Evolutionary conservation across 2,113 vertebrate genomes (phyloP).

Genomic region (Vidua macroura): DNA sequence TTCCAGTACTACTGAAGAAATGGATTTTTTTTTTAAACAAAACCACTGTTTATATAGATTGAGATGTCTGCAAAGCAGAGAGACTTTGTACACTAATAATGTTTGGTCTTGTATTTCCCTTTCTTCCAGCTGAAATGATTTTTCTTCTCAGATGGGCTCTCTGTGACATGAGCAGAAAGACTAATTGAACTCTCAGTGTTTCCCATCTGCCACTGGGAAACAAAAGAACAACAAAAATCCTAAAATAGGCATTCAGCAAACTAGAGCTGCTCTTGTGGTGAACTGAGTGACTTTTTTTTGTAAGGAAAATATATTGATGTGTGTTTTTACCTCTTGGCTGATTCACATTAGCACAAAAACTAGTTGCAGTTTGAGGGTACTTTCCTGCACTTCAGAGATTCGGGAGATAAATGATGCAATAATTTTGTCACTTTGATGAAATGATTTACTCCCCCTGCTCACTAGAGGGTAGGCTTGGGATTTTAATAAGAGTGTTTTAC

Average conservation of each 20-base stretch:
- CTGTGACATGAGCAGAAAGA: neutral
- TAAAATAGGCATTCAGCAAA: neutral
- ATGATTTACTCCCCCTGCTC: slow-evolving; percentile 51
- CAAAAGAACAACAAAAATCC: neutral
- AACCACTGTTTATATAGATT: neutral
- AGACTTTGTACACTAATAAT: neutral
- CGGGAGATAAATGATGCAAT: neutral
- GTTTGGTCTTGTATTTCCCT: neutral
- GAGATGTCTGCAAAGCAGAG: neutral
- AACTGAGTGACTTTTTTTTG: neutral
- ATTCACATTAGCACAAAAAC: neutral
- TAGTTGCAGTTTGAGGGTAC: neutral
- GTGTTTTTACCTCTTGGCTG: neutral
- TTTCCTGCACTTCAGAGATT: neutral
- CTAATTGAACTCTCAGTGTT: neutral
- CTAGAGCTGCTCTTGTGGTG: neutral
- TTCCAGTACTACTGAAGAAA: neutral
- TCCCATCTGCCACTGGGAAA: neutral
- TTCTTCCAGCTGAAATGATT: neutral
- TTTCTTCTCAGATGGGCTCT: neutral
- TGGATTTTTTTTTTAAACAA: neutral
- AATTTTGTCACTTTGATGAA: neutral
- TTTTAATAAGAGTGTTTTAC: neutral
- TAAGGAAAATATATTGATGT: neutral
- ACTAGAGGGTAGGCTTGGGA: slow-evolving; percentile 70